Base-by-base conservation (phyloP, 2,113 vertebrate species). In the Rafetus swinhoei region DNA sequence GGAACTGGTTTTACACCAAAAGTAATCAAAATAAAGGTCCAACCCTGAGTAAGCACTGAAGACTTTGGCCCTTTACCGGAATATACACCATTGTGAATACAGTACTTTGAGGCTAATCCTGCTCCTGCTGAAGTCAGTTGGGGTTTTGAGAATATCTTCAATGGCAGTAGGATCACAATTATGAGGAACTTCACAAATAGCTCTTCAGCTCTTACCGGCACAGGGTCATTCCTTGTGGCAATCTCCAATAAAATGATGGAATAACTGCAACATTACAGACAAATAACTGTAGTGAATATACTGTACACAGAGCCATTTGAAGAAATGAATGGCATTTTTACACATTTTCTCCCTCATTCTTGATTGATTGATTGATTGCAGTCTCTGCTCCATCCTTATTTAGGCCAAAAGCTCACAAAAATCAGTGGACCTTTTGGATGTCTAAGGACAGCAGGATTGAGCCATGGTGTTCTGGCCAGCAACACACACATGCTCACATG, bases 221-320 rank as follows among this genome's bases (percentile, higher is more conserved):
- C 96, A 1, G 97, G 97, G 84, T 99, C 98, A 81, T 93, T 98
- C 97, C 98, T 97, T 55, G 97, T 98, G 24, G 98, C 98, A 25
- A 99, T 98, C 98, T 99, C 98, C 96, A 99, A 90, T 81, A 99
- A 98, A 97, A 99, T 98, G 82, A 99, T 98, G 18, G 98, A 98
- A 62, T 98, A 99, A 94, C 98, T 99, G 97, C 29, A 96, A 96
- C 96, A 90, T 19, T 80, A 94, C 89, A 93, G 29, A 50, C 72
- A 95, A 69, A 1, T 6, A 60, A n/a, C 18, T 32, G 8, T 57
- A 52, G 18, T 45, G 74, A 59, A 56, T 45, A 10, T 45, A 27
- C 35, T 3, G 74, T 27, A 83, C 80, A 93, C 65, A 56, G 39
- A 21, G 5, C 84, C 82, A 92, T 85, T 69, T 32, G 57, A 85